Evolutionary conservation across 2,888 invertebrate species (phyloP).

Genomic region (Machimus rusticus): DNA sequence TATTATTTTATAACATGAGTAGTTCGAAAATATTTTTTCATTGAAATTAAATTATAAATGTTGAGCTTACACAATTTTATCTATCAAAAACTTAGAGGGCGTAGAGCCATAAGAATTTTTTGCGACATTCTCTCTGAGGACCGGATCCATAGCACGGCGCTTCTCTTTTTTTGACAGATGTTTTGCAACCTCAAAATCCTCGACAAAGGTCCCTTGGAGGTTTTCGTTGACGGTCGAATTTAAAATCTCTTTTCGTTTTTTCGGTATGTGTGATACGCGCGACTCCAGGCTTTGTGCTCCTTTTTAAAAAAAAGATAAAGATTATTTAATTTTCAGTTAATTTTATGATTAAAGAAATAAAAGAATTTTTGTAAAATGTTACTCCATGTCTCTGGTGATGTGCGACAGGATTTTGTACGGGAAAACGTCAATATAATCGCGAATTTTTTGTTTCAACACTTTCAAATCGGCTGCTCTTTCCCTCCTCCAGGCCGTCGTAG

Average conservation of each 20-base stretch:
- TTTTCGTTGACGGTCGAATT: slow-evolving; percentile 60
- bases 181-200: slow-evolving; percentile 54
- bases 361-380: not conserved
- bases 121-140: slow-evolving; percentile 60
- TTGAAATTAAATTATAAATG: slow-evolving; percentile 54
- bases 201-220: slow-evolving; percentile 51
- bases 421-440: slow-evolving; percentile 60
- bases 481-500: slow-evolving; percentile 55
- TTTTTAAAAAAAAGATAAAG: slow-evolving; percentile 42
- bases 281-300: slow-evolving; percentile 58
- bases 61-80: not conserved
- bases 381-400: slow-evolving; percentile 63
- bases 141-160: slow-evolving; percentile 57
- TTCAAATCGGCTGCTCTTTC: slow-evolving; percentile 55
- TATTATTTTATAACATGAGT: slow-evolving; percentile 89
- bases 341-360: no score
- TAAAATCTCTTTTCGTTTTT: slow-evolving; percentile 61
- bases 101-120: slow-evolving; percentile 57
- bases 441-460: slow-evolving; percentile 58
- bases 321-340: not conserved
- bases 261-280: slow-evolving; percentile 59
- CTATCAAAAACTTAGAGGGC: slow-evolving; percentile 62
- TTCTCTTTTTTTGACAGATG: slow-evolving; percentile 57
- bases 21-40: slow-evolving; percentile 96
- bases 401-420: slow-evolving; percentile 61